These are phyloP conservation scores for Setophaga kirtlandii DNA, from an alignment of 2,113 vertebrate species.

Conservation along the genomic window DNA sequence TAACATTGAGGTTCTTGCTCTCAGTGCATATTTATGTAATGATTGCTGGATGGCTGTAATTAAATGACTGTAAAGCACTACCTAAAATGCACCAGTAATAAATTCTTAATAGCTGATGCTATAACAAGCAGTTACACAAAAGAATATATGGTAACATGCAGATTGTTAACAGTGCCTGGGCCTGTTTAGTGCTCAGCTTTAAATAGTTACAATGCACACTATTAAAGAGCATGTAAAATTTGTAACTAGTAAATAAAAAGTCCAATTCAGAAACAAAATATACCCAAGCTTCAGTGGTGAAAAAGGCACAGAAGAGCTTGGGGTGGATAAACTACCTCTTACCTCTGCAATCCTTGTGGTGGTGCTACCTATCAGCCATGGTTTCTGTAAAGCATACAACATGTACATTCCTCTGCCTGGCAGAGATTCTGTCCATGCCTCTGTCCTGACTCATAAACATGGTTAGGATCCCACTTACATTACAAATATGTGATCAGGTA, in stretches of 20 bases:
- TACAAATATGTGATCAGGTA: background rate
- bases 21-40: constrained; percentile 7
- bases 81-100: constrained; percentile 49
- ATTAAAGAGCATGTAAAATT: constrained; percentile 30
- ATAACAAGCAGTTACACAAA: constrained; percentile 8
- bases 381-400: background rate
- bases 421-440: background rate
- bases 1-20: constrained; percentile 11
- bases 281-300: background rate
- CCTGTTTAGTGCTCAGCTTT: constrained; percentile 22
- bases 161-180: constrained; percentile 43
- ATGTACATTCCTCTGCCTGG: background rate
- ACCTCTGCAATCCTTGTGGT: background rate
- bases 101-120: constrained; percentile 56
- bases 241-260: constrained; percentile 27
- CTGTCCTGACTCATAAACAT: background rate
- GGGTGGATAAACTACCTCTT: background rate
- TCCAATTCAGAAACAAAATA: background rate
- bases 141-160: background rate
- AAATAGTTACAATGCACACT: constrained; percentile 13
- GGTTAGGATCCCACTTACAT: background rate
- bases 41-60: constrained; percentile 38
- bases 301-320: background rate
- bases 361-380: background rate
- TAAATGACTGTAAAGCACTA: constrained; percentile 47